phyloP scores from a whole-genome alignment of 2,113 vertebrate species.

The Hymenochirus boettgeri region DNA sequence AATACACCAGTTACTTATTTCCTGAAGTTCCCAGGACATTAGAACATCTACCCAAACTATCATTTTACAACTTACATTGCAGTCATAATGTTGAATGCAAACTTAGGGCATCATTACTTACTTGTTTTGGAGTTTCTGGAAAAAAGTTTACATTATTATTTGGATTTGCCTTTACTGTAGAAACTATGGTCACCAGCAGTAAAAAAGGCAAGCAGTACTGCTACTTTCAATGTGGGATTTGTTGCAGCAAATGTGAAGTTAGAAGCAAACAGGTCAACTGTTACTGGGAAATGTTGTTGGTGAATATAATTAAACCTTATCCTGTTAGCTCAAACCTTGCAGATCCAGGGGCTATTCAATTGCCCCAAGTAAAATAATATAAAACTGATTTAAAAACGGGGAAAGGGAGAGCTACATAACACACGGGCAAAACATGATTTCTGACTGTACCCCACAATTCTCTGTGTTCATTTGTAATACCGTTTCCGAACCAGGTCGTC shows the following conservation, averaged over 20 bases:
- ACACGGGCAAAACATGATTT: constrained; percentile 33
- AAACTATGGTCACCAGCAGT: background rate
- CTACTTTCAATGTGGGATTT: background rate
- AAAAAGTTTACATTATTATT: no score
- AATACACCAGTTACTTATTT: no score
- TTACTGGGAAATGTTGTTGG: constrained; percentile 11
- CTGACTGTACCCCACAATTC: constrained; percentile 30
- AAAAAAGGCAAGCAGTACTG: constrained; percentile 1
- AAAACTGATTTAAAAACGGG: constrained; percentile 1
- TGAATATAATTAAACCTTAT: constrained; percentile 13
- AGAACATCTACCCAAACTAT: no score
- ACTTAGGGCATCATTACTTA: no score
- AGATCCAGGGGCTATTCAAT: background rate
- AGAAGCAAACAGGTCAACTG: constrained; percentile 32
- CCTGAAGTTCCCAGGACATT: no score
- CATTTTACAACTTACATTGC: no score
- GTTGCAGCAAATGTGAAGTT: constrained; percentile 27
- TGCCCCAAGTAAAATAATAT: background rate
- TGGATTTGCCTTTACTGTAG: no score
- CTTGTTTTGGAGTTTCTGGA: no score
- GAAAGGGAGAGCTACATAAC: constrained; percentile 18
- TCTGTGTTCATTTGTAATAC: constrained; percentile 22
- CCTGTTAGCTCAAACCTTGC: background rate
- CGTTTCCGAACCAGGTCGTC: constrained; percentile 21
- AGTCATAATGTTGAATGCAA: no score